Evolutionary conservation across 2,797 vertebrate genomes (phyloP).

Genomic region (Falco cherrug): DNA sequence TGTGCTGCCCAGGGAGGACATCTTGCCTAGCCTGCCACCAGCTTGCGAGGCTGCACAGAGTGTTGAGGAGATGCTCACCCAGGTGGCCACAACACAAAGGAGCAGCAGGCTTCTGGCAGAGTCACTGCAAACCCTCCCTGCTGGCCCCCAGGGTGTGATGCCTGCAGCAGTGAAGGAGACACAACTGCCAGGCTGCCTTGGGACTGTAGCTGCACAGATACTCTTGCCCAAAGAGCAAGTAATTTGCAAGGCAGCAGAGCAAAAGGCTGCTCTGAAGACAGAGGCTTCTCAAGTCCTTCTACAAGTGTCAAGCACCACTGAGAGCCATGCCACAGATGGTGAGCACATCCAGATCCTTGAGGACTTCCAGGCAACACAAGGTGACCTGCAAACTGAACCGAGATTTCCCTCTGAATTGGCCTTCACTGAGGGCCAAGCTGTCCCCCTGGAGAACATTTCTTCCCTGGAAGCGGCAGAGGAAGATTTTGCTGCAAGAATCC

Average conservation of each 20-base stretch:
- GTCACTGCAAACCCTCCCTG: conserved; percentile 74
- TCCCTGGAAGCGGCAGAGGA: conserved; percentile 80
- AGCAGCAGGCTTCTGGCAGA: conserved; percentile 76
- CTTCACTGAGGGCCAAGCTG: conserved; percentile 76
- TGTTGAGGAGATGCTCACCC: conserved; percentile 77
- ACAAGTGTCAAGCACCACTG: conserved; percentile 76
- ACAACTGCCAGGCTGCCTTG: conserved; percentile 74
- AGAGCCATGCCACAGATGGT: conserved; percentile 76
- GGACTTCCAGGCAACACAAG: conserved; percentile 68
- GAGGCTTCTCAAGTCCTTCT: conserved; percentile 81
- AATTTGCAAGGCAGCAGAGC: conserved; percentile 70
- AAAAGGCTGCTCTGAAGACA: conserved; percentile 82
- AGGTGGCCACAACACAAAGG: conserved; percentile 77
- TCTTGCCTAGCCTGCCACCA: conserved; percentile 73
- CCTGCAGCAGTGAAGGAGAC: conserved; percentile 73
- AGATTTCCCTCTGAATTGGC: conserved; percentile 77
- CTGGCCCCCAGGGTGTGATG: conserved; percentile 69
- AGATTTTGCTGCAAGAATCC: conserved; percentile 85
- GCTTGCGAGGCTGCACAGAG: conserved; percentile 74
- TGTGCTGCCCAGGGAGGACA: conserved; percentile 80
- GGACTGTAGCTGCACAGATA: conserved; percentile 76
- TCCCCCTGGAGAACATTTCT: conserved; percentile 80
- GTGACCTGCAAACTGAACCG: conserved; percentile 76
- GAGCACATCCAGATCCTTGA: conserved; percentile 77
- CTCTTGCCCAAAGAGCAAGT: conserved; percentile 82